These are phyloP conservation scores for Spodoptera exigua DNA, from an alignment of 2,888 invertebrate species.

Conservation along the genomic window DNA sequence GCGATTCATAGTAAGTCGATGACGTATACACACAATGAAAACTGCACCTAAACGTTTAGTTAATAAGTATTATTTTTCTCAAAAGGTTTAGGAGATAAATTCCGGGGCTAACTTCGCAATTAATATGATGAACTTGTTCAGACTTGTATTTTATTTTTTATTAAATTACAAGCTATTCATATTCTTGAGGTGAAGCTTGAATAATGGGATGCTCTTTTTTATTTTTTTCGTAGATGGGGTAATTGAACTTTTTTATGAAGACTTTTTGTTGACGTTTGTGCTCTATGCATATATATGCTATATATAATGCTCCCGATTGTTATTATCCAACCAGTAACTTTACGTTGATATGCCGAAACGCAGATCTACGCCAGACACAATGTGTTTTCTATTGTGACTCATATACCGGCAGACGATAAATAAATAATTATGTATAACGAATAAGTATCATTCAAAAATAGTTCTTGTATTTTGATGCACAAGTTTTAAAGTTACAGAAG, in stretches of 20 bases:
- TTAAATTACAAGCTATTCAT: slow-evolving; percentile 50
- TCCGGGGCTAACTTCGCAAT: slow-evolving; percentile 40
- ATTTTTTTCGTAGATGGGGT: background rate
- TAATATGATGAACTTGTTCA: slow-evolving; percentile 43
- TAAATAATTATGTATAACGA: too few relatives aligned
- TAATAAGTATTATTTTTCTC: slow-evolving; percentile 21
- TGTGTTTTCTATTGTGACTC: too few relatives aligned
- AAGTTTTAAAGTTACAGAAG: too few relatives aligned
- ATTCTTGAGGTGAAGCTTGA: slow-evolving; percentile 37
- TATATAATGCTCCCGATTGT: too few relatives aligned
- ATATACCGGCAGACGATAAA: too few relatives aligned
- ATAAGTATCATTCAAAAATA: too few relatives aligned
- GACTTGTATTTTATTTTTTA: slow-evolving; percentile 35
- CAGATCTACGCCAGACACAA: too few relatives aligned
- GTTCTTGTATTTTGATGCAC: too few relatives aligned
- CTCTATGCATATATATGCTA: too few relatives aligned
- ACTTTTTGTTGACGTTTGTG: too few relatives aligned
- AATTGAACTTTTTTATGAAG: slow-evolving; percentile 32
- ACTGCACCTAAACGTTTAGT: background rate
- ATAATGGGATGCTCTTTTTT: slow-evolving; percentile 24
- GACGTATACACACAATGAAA: background rate
- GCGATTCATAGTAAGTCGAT: background rate
- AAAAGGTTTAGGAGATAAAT: slow-evolving; percentile 36
- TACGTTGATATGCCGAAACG: too few relatives aligned
- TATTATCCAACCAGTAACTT: too few relatives aligned